Evolutionary conservation across 1,140 invertebrate species (phyloP).

Genomic region (Prorops nasuta): DNA sequence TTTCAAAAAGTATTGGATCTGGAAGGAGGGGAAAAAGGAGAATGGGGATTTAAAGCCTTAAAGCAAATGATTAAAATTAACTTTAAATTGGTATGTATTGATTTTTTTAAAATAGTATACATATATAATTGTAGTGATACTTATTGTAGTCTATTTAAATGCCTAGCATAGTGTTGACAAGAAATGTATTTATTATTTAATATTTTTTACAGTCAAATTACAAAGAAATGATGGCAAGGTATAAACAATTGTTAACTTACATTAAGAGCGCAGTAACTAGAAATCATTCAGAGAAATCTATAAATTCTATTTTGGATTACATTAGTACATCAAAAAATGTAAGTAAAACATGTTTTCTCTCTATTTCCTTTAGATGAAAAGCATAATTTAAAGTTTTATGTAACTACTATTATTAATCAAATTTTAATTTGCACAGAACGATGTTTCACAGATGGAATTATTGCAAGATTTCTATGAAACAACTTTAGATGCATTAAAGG

Average conservation of each 20-base stretch:
- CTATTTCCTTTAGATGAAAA: constrained; percentile 6
- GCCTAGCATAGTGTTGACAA: neutral
- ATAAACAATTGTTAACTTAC: constrained; percentile 95
- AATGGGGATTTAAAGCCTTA: constrained; percentile 99
- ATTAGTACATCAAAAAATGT: constrained; percentile 99
- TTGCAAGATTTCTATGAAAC: constrained; percentile 99
- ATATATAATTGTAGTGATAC: too few species aligned
- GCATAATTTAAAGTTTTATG: too few species aligned
- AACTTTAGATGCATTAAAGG: constrained; percentile 94
- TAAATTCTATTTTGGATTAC: constrained; percentile 99
- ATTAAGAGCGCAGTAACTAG: constrained; percentile 98
- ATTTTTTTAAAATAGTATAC: constrained; percentile 2
- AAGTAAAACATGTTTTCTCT: constrained; percentile 43
- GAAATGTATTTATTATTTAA: too few species aligned
- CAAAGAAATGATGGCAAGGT: constrained; percentile 95
- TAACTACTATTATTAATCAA: constrained; percentile 5
- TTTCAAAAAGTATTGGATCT: constrained; percentile 97
- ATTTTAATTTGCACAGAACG: constrained; percentile 6
- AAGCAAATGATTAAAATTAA: constrained; percentile 99
- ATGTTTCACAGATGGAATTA: constrained; percentile 84
- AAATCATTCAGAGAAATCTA: constrained; percentile 99
- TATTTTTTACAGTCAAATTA: constrained; percentile 76
- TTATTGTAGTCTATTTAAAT: too few species aligned
- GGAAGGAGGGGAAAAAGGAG: constrained; percentile 96
- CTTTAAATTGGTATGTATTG: constrained; percentile 85